phyloP scores from a whole-genome alignment of 2,797 vertebrate species.

The Gouania willdenowi region DNA sequence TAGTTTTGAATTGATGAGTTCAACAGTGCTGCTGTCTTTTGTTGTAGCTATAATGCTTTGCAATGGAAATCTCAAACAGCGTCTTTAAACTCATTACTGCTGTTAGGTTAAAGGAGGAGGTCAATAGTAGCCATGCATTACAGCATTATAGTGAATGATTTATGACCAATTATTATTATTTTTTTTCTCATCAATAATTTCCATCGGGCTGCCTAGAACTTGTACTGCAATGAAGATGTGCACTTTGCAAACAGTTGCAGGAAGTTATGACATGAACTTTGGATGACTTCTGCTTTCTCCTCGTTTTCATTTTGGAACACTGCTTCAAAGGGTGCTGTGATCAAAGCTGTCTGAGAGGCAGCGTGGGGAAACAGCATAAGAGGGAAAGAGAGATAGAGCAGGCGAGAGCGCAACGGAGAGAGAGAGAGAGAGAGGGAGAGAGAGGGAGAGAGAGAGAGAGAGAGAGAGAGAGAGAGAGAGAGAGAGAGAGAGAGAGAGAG shows the following conservation, averaged over 20 bases:
- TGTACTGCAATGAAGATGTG: constrained; percentile 49
- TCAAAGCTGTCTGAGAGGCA: constrained; percentile 86
- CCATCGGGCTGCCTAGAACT: constrained; percentile 21
- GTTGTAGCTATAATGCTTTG: constrained; percentile 2
- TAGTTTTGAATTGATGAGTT: background rate
- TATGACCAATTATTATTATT: constrained; percentile 29
- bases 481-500: constrained; percentile 26
- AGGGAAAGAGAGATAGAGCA: constrained; percentile 57
- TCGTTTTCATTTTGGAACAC: constrained; percentile 79
- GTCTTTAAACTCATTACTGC: constrained; percentile 22
- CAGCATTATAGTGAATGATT: constrained; percentile 33
- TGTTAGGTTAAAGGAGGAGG: constrained; percentile 17
- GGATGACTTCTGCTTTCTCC: constrained; percentile 82
- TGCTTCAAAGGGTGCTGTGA: constrained; percentile 87
- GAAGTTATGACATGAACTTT: constrained; percentile 83
- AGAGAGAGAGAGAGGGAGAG: constrained; percentile 62
- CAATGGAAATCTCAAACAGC: constrained; percentile 13
- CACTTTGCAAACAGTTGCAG: constrained; percentile 76
- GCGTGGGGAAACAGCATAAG: constrained; percentile 68
- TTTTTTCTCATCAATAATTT: constrained; percentile 39
- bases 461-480: constrained; percentile 39
- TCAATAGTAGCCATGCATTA: constrained; percentile 22
- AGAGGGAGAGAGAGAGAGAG: constrained; percentile 70
- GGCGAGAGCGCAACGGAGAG: constrained; percentile 68
- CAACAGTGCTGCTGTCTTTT: background rate